Conservation (phyloP, 2,113 vertebrate genomes). For the Pseudorasbora parva region DNA sequence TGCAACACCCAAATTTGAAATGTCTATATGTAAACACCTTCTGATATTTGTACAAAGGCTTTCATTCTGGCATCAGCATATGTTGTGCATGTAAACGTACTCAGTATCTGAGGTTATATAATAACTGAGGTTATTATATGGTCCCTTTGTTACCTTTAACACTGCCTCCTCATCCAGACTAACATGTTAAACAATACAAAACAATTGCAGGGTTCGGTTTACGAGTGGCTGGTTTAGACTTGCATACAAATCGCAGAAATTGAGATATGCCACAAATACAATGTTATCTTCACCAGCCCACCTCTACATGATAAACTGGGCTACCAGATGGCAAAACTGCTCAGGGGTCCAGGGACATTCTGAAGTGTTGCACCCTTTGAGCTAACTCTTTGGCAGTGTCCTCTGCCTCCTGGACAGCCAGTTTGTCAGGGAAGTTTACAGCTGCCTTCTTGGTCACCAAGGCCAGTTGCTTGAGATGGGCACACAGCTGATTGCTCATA, state of each 20-base stretch:
- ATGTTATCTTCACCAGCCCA: neutral
- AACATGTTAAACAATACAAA: neutral
- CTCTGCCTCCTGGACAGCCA: constrained; percentile 74
- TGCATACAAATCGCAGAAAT: neutral
- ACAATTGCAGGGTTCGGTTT: neutral
- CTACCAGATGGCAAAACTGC: too few species aligned
- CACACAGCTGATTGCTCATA: constrained; percentile 86
- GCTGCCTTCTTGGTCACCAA: constrained; percentile 89
- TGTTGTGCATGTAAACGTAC: neutral
- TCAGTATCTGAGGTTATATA: too few species aligned
- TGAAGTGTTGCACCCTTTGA: constrained; percentile 79
- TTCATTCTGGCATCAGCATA: neutral
- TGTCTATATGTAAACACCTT: constrained; percentile 6
- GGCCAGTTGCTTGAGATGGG: constrained; percentile 87
- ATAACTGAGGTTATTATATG: neutral
- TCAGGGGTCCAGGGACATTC: constrained; percentile 75
- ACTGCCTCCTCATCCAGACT: constrained; percentile 2
- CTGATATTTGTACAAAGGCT: neutral
- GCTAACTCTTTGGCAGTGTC: constrained; percentile 77
- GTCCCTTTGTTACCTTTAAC: constrained; percentile 2
- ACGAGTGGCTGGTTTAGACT: neutral
- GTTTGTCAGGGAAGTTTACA: constrained; percentile 74
- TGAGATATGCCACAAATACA: neutral
- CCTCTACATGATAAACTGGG: neutral
- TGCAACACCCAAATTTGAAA: neutral